Base-by-base conservation (phyloP, 2,797 vertebrate genomes). In the Sebastes oblongus region DNA sequence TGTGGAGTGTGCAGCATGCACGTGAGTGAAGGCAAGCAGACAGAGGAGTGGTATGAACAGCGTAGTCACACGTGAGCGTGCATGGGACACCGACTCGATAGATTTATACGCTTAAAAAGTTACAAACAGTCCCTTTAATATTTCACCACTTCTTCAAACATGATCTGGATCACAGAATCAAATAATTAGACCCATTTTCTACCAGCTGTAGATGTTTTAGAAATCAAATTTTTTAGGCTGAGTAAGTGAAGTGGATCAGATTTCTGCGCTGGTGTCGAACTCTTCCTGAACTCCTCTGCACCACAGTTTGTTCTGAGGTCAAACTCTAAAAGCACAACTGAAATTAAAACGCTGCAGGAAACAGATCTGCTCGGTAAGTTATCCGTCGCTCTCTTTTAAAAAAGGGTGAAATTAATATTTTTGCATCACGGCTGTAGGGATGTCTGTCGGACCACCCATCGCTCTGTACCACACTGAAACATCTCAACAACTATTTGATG, bases 221-320 rank as follows among this genome's bases (percentile, higher is more conserved):
- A 42, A 42, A 14, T 50, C 61, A 3, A 3, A 25, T 29, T 50
- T 74, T 9, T 20, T 3, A 4, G 13, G 10, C 5, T 18, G 71
- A 64, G 58, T 14, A 24, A 34, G 22, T 20, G 32, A 72, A 62
- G 65, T 22, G 52, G 24, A 9, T 80, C 29, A 25, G 65, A 13
- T 79, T 79, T 64, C 18, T 55, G 56, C 25, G 65, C 64, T 3
- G 60, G 12, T 20, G 56, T 27, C 30, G 9, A 66, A 77, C 64
- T 62, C 0, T 66, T 66, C 54, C 27, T 82, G 50, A 75, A 80
- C 72, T 78, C 61, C 20, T 78, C 58, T 24, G 42, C 39, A 1
- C 27, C 39, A 2, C 39, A 20, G 56, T 58, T 65, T 42, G 25
- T 27, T 67, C 56, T 52, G 1, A 80, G 79, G 79, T 82, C 68